Base-by-base conservation (phyloP, 92 coral and sea anemone species). In the Zoanthus sansibaricus region DNA sequence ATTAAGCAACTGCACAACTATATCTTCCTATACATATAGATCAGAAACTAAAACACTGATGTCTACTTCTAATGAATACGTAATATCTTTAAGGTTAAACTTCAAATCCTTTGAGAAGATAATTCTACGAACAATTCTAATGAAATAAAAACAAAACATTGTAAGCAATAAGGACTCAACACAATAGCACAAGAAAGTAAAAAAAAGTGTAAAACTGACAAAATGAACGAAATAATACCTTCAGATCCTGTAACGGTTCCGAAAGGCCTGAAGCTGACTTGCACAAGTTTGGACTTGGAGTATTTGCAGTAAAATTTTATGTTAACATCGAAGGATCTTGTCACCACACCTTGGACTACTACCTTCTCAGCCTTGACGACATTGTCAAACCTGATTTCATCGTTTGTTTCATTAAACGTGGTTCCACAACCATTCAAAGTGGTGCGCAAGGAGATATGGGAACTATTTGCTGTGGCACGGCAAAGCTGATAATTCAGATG, bases 341-440 rank as follows among this genome's bases (percentile, higher is more conserved):
- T 90, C 4, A 90, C 71, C 54, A 72, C 59, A 42, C 68, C 59
- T 46, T n/a, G 45, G 12, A 33, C 54, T 5, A 14, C 14, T 7
- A 21, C 14, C 31, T 78, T 76, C 25, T 74, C 70, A 13, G 83
- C 90, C n/a, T 62, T 79, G 12, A 90, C 90, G 47, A 72, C 87
- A 42, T 90, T 90, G 31, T 49, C 12, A 85, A 85, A 90, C 11
- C 70, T 68, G 49, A 86, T 54, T 25, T 48, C 66, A 70, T 66
- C 87, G 3, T 59, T 16, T 11, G 86, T 90, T 42, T 90, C 87
- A n/a, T 90, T 76, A 70, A 64, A 64, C 11, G 80, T 87, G 21
- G 93, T 90, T 37, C 88, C 88, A 70, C 93, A 90, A 20, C 76
- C 79, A 68, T 90, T 87, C 10, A 90, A 25, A 7, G 90, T 25